Evolutionary conservation across 2,888 invertebrate species (phyloP).

Genomic region (Cantharis lateralis): DNA sequence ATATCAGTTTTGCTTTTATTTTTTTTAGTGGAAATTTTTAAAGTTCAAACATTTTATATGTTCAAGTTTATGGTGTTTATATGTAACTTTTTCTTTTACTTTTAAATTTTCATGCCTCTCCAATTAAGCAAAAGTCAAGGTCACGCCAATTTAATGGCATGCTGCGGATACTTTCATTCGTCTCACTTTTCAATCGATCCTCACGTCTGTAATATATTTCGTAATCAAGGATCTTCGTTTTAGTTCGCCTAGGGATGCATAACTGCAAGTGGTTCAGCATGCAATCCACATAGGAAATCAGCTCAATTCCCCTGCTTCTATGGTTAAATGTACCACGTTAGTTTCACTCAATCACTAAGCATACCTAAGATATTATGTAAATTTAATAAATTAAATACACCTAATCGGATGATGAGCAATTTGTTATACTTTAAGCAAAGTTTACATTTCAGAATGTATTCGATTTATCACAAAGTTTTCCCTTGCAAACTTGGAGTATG

Average conservation of each 20-base stretch:
- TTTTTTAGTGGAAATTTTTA: no score
- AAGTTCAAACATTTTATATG: no score
- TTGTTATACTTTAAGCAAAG: background rate
- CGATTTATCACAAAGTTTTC: background rate
- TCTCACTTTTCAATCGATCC: background rate
- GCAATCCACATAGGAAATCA: conserved; percentile 5
- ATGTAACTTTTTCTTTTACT: no score
- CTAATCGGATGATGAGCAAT: background rate
- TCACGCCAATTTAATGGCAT: background rate
- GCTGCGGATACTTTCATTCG: background rate
- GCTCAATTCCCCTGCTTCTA: background rate
- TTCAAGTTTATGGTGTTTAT: no score
- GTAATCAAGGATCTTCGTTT: conserved; percentile 5
- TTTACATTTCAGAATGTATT: background rate
- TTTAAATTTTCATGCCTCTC: no score
- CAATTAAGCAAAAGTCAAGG: background rate
- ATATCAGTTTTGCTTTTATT: no score
- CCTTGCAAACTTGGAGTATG: background rate
- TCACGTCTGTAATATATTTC: background rate
- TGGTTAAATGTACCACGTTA: background rate
- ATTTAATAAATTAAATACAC: background rate
- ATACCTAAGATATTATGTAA: background rate
- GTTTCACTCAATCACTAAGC: background rate
- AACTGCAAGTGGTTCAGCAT: conserved; percentile 3
- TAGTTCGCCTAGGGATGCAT: background rate